Evolutionary conservation across 2,888 invertebrate species (phyloP).

Genomic region (Melinaea menophilus): DNA sequence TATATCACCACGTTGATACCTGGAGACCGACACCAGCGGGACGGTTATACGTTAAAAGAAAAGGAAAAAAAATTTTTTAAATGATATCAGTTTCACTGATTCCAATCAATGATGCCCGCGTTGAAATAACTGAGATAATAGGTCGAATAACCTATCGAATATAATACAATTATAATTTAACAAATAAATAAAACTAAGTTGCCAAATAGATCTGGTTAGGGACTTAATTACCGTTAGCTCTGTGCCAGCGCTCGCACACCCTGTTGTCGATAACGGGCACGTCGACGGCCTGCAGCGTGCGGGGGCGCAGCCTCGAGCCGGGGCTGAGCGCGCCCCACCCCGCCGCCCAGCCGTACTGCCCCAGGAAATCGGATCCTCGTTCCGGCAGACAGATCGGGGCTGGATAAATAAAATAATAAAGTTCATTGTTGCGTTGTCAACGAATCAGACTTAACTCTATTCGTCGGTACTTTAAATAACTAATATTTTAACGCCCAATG

Average conservation of each 20-base stretch:
- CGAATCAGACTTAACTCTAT: too few species aligned
- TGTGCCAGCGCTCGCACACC: slow-evolving; percentile 81
- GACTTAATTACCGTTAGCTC: slow-evolving; percentile 72
- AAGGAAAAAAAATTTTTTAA: too few species aligned
- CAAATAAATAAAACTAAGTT: too few species aligned
- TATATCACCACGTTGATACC: slow-evolving; percentile 94
- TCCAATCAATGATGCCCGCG: too few species aligned
- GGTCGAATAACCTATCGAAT: too few species aligned
- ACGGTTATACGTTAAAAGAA: too few species aligned
- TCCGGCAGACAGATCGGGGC: slow-evolving; percentile 94
- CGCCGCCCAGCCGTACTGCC: slow-evolving; percentile 94
- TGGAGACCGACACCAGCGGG: slow-evolving; percentile 34
- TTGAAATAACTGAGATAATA: too few species aligned
- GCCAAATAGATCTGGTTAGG: too few species aligned
- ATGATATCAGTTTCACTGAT: too few species aligned
- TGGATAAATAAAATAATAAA: slow-evolving; percentile 43
- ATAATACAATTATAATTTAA: too few species aligned
- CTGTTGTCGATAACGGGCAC: slow-evolving; percentile 96
- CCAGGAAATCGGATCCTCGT: slow-evolving; percentile 92
- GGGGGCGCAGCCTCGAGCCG: slow-evolving; percentile 91
- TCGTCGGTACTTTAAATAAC: too few species aligned
- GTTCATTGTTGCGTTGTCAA: not conserved
- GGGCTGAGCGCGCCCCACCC: slow-evolving; percentile 94
- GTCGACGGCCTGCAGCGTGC: slow-evolving; percentile 93
- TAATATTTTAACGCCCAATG: too few species aligned